Percentiles rank a stretch among this genome's conserved stretches.
These are phyloP conservation scores for Andricus quercusramuli DNA, from an alignment of 2,888 invertebrate species.

Conservation along the genomic window DNA sequence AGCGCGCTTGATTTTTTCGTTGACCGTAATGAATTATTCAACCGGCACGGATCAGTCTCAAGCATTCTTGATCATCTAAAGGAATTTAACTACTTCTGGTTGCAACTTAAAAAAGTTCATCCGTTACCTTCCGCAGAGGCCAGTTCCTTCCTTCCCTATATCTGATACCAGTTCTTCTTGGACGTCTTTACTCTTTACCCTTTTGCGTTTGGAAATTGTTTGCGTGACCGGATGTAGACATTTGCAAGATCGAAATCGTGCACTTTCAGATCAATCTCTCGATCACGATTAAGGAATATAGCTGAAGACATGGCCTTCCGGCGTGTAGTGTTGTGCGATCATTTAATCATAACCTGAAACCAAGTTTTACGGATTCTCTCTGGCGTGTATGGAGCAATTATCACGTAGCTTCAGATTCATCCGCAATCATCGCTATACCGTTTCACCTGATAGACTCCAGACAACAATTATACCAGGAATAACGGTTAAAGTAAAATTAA, in stretches of 20 bases:
- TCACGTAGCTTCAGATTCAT: conserved; percentile 28
- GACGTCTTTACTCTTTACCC: conserved; percentile 27
- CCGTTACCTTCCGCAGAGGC: conserved; percentile 26
- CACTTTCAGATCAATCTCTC: conserved; percentile 29
- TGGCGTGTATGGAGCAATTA: conserved; percentile 32
- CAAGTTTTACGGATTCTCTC: conserved; percentile 22
- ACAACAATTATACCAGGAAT: conserved; percentile 7
- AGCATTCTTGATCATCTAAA: conserved; percentile 47
- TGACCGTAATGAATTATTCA: conserved; percentile 50
- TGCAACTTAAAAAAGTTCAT: conserved; percentile 44
- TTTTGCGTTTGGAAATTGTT: conserved; percentile 53
- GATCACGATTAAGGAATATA: neutral
- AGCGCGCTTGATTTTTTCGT: conserved; percentile 49
- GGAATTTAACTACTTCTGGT: conserved; percentile 18
- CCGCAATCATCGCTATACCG: conserved; percentile 28
- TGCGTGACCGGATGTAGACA: conserved; percentile 68
- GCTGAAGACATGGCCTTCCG: neutral
- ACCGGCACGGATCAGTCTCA: conserved; percentile 38
- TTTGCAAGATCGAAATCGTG: conserved; percentile 53
- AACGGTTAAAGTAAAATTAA: neutral
- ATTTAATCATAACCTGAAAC: conserved; percentile 33
- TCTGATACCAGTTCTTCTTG: conserved; percentile 16
- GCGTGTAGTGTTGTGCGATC: neutral
- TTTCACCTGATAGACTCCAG: conserved; percentile 11
- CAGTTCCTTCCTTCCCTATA: neutral